Evolutionary conservation across 2,797 vertebrate genomes (phyloP), one percentile per base, ranked within the genome.

Genomic region (Anolis apletophallus): DNA sequence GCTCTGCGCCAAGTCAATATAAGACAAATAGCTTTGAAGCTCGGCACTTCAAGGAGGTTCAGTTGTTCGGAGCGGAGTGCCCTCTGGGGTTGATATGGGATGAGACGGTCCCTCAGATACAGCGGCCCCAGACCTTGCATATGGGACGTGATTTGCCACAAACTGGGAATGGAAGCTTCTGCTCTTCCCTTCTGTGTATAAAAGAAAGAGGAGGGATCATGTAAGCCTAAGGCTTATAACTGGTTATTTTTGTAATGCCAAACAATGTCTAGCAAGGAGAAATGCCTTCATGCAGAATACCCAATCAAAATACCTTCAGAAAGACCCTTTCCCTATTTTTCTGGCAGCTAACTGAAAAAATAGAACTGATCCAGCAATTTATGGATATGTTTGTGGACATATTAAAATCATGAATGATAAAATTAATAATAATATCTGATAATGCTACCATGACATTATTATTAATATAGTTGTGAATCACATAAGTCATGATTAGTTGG

Each of bases 361-460:
- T 46, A 46, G 46, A 46, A 46, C 5, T 89, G 72, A 54, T 14
- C 55, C 17, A 14, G 2, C 55, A 55, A 55, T 55, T 55, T 55
- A 55, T 55, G 12, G 55, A 55, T 14, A 55, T 17, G 46, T 46
- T 46, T 4, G 3, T 46, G 46, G 46, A 46, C 46, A 46, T 7
- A 46, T 46, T 46, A 46, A 46, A 46, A 46, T 46, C 7, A 46
- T 55, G 2, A 55, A 17, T 55, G 17, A 55, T 55, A 16, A 55
- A 55, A 55, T 55, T 14, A 79, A 77, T 91, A 79, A 77, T 91
- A 86, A 90, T 84, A 90, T 83, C 55, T 76, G 55, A 21, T 57
- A 16, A 0, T 76, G 88, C 57, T 59, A 73, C 87, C 29, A 54
- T 84, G 0, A 5, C 77, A 23, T 14, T 81, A 88, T 54, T 86